These are phyloP conservation scores for Puma concolor DNA, from an alignment of 2,113 vertebrate genomes.

Conservation along the genomic window DNA sequence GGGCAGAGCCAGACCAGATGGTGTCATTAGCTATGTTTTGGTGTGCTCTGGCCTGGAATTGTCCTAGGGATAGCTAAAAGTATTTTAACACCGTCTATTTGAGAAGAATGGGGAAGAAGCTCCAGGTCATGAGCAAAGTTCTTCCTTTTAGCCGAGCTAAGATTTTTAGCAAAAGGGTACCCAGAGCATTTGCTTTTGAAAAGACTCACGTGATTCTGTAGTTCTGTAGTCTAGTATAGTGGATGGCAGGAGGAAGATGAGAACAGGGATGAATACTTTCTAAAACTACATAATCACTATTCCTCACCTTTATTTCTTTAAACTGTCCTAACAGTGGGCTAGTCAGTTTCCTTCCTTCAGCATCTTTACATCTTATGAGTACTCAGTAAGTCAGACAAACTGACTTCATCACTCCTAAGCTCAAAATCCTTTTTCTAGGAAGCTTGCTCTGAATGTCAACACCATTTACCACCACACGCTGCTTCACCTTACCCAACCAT, in stretches of 20 bases:
- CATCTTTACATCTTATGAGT: not conserved
- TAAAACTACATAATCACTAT: not conserved
- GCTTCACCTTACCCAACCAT: not conserved
- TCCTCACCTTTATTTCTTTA: conserved; percentile 7
- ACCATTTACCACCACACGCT: not conserved
- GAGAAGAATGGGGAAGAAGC: not conserved
- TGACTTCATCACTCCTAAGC: not conserved
- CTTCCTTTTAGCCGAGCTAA: not conserved
- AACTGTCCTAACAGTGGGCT: not conserved
- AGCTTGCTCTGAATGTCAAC: not conserved
- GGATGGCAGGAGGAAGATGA: not conserved
- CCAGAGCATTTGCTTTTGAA: conserved; percentile 5
- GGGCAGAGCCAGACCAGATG: not conserved
- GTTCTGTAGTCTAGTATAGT: not conserved
- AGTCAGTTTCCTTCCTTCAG: conserved; percentile 26
- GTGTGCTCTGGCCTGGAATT: not conserved
- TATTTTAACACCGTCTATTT: not conserved
- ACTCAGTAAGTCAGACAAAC: not conserved
- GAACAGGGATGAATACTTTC: not conserved
- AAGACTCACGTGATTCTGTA: conserved; percentile 17
- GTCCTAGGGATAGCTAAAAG: not conserved
- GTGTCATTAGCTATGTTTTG: not conserved
- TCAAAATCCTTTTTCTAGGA: conserved; percentile 36
- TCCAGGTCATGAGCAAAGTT: not conserved
- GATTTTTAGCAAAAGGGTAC: not conserved